Conservation (phyloP, 2,113 vertebrate genomes). For the Erpornis zantholeuca region DNA sequence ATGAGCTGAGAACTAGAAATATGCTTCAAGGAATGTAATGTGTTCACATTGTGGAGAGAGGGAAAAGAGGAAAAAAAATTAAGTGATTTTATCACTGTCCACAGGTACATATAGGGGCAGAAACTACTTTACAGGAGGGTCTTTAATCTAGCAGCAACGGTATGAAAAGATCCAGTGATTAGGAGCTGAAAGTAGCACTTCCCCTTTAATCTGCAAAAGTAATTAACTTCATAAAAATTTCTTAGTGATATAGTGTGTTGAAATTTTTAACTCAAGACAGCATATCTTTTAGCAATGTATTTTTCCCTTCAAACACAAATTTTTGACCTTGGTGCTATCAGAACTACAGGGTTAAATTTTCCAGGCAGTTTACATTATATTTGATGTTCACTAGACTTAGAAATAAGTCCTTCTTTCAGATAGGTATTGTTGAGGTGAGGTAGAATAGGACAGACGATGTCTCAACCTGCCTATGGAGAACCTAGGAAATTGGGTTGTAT, state of each 20-base stretch:
- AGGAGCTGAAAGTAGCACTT: not conserved
- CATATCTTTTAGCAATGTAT: not conserved
- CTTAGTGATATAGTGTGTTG: not conserved
- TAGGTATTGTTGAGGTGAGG: not conserved
- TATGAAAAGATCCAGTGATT: not conserved
- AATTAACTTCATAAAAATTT: slow-evolving; percentile 20
- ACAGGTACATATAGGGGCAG: not conserved
- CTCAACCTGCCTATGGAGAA: not conserved
- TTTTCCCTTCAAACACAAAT: not conserved
- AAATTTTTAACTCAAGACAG: not conserved
- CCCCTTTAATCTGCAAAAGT: not conserved
- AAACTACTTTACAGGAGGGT: not conserved
- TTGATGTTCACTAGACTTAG: not conserved
- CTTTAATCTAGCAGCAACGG: not conserved
- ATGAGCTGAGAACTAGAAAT: not conserved
- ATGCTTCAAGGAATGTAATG: not conserved
- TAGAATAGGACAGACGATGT: not conserved
- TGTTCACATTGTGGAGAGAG: not conserved
- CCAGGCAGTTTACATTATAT: not conserved
- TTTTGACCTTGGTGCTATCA: not conserved
- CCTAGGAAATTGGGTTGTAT: not conserved
- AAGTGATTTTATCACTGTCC: not conserved
- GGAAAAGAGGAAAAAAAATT: too few species aligned
- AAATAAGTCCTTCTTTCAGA: not conserved
- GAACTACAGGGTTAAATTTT: not conserved